Conservation (phyloP, 2,113 vertebrate species). For the Rhinopomastus cyanomelas region DNA sequence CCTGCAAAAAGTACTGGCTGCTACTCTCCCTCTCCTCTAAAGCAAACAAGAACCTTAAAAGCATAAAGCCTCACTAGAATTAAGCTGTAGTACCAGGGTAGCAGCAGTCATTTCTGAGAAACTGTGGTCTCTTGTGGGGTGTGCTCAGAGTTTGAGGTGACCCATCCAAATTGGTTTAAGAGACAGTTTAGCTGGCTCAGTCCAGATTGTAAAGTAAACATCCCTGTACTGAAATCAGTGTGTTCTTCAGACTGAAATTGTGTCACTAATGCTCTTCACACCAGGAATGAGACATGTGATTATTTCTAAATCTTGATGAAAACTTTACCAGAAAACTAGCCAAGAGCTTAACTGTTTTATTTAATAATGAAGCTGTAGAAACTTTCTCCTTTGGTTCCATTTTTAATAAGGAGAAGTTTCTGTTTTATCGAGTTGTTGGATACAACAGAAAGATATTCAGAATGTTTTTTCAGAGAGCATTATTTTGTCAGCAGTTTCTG, state of each 20-base stretch:
- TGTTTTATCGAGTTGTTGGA: background rate
- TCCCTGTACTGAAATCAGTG: background rate
- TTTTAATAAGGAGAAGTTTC: background rate
- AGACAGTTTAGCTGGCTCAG: background rate
- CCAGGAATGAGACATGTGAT: background rate
- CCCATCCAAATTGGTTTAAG: background rate
- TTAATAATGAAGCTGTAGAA: background rate
- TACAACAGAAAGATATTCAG: background rate
- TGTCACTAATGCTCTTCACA: background rate
- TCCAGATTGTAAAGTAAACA: background rate
- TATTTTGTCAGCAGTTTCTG: background rate
- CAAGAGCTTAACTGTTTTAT: background rate
- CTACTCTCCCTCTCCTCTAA: background rate
- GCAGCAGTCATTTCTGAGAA: background rate
- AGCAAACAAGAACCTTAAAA: background rate
- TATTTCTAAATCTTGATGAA: background rate
- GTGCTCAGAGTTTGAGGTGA: background rate
- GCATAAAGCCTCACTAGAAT: background rate
- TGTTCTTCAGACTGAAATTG: background rate
- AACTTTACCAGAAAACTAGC: background rate
- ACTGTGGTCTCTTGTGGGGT: background rate
- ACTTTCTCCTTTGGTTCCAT: background rate
- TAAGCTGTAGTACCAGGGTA: background rate
- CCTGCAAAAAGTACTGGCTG: background rate
- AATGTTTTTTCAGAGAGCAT: background rate